These are phyloP conservation scores for Agelastica alni DNA, from an alignment of 2,888 invertebrate species.

Conservation along the genomic window DNA sequence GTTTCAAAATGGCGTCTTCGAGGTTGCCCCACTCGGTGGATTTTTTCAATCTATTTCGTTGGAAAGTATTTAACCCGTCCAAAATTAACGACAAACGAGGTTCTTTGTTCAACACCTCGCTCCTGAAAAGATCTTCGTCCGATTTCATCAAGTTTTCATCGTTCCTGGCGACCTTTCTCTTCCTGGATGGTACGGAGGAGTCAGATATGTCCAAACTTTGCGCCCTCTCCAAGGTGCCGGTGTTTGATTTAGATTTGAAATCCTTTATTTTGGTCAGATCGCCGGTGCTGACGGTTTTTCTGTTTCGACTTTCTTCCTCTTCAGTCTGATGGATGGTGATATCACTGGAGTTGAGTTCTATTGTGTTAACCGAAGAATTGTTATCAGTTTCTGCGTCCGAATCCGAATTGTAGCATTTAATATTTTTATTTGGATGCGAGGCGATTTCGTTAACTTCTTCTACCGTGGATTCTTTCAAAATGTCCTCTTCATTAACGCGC, in stretches of 20 bases:
- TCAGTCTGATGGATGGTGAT: constrained; percentile 75
- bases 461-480: neutral
- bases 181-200: constrained; percentile 42
- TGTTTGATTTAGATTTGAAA: constrained; percentile 45
- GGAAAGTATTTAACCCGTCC: constrained; percentile 71
- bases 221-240: constrained; percentile 72
- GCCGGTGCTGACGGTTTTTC: constrained; percentile 79
- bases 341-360: constrained; percentile 74
- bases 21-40: constrained; percentile 77
- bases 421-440: constrained; percentile 40
- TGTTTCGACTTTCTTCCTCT: constrained; percentile 65
- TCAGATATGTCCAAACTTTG: constrained; percentile 79
- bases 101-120: constrained; percentile 62
- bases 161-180: constrained; percentile 27
- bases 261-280: constrained; percentile 73
- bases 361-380: constrained; percentile 63
- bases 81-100: constrained; percentile 64
- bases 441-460: constrained; percentile 50
- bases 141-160: constrained; percentile 45
- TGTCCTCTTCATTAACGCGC: constrained; percentile 58
- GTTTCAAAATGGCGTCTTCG: constrained; percentile 73
- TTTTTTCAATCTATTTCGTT: constrained; percentile 71
- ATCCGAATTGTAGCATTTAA: constrained; percentile 56
- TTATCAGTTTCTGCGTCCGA: constrained; percentile 60
- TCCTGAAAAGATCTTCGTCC: constrained; percentile 53